phyloP scores from a whole-genome alignment of 2,797 vertebrate genomes.

The Melanotaenia boesemani region DNA sequence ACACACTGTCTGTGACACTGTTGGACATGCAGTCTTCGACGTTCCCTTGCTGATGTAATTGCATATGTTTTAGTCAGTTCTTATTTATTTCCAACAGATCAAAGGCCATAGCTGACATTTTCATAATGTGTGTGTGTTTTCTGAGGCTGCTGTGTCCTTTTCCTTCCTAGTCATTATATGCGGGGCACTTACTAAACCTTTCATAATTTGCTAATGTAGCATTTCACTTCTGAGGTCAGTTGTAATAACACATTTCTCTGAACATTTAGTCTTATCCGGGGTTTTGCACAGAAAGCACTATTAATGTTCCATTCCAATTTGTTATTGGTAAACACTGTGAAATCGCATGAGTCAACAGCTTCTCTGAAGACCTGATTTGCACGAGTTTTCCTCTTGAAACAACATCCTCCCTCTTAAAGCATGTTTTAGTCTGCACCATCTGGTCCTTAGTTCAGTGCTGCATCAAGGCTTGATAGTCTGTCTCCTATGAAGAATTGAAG shows the following conservation, averaged over 20 bases:
- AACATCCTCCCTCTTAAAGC: conserved; percentile 71
- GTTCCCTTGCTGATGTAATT: conserved; percentile 57
- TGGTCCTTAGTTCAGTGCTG: conserved; percentile 67
- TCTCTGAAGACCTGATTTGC: conserved; percentile 74
- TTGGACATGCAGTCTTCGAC: conserved; percentile 50
- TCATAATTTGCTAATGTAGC: conserved; percentile 79
- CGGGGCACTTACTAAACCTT: conserved; percentile 58
- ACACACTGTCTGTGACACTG: conserved; percentile 34
- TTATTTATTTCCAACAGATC: conserved; percentile 61
- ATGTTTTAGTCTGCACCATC: conserved; percentile 73
- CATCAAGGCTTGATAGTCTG: conserved; percentile 57
- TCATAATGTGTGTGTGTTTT: conserved; percentile 57
- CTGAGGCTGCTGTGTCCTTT: conserved; percentile 49
- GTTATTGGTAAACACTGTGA: conserved; percentile 82
- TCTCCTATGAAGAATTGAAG: conserved; percentile 57
- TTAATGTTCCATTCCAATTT: conserved; percentile 76
- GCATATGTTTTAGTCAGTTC: conserved; percentile 58
- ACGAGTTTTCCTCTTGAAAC: conserved; percentile 72
- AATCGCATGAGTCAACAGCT: conserved; percentile 76
- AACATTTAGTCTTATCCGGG: conserved; percentile 63
- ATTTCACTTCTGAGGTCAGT: conserved; percentile 67
- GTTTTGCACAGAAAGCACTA: conserved; percentile 68
- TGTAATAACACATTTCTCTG: conserved; percentile 64
- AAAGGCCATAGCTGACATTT: conserved; percentile 59
- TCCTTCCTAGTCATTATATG: conserved; percentile 54